Evolutionary conservation across 2,888 invertebrate species (phyloP).

Genomic region (Hemaris fuciformis): DNA sequence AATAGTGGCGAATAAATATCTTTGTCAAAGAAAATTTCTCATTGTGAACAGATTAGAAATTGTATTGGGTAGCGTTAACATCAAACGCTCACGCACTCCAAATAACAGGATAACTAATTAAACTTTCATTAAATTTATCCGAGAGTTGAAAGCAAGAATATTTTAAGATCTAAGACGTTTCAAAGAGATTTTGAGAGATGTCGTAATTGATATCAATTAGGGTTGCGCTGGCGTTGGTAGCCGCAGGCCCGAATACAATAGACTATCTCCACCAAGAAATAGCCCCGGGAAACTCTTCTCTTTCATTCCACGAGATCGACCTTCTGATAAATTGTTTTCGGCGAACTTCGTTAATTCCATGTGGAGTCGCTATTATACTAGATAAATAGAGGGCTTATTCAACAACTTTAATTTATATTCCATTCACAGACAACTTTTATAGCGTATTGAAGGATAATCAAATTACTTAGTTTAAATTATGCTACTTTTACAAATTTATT

Average conservation of each 20-base stretch:
- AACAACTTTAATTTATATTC: constrained; percentile 18
- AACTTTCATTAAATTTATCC: constrained; percentile 44
- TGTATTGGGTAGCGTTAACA: constrained; percentile 1
- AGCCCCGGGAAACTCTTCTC: constrained; percentile 28
- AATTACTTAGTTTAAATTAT: too few relatives aligned
- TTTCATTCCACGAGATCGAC: constrained; percentile 36
- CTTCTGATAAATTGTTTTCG: constrained; percentile 53
- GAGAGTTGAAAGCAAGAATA: constrained; percentile 39
- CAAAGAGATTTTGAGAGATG: constrained; percentile 59
- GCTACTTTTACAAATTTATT: too few relatives aligned
- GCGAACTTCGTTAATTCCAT: constrained; percentile 24
- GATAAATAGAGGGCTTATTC: constrained; percentile 31
- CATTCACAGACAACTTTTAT: neutral
- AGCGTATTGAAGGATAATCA: neutral
- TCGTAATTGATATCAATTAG: constrained; percentile 74
- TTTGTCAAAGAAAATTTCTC: neutral
- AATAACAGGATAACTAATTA: constrained; percentile 29
- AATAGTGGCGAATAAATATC: neutral
- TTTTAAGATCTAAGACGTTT: constrained; percentile 46
- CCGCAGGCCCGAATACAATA: constrained; percentile 52
- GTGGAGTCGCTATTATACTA: constrained; percentile 35
- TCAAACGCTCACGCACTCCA: constrained; percentile 7
- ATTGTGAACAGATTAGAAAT: constrained; percentile 3
- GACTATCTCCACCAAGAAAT: constrained; percentile 51
- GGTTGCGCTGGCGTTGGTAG: constrained; percentile 47